Evolutionary conservation across 2,113 vertebrate species (phyloP), one percentile per base, ranked within the genome.

Genomic region (Chionomys nivalis): DNA sequence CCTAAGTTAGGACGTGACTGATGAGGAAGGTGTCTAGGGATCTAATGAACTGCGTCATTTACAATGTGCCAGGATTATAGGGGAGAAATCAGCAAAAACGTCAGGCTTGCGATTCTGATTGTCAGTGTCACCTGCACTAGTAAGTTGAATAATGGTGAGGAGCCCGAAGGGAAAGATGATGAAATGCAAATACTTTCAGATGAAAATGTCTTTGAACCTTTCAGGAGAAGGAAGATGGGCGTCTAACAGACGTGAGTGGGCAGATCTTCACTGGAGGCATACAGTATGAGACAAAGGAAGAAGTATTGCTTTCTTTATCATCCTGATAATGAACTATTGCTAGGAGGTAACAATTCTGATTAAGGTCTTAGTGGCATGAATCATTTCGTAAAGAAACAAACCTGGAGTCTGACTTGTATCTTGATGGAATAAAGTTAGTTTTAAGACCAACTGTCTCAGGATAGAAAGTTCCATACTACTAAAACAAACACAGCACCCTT

Each of bases 1-100:
- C 16, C n/a, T 31, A 42, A 49, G 7, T 44, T 49, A 33, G 12
- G 2, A 63, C 36, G 2, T 0, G 11, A 12, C 5, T 66, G 19
- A 0, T 5, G 11, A 70, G 3, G 5, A 16, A 88, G 13, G 21
- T 36, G 26, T 13, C 65, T 39, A 89, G 26, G 26, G 55, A 21
- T 47, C 12, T 23, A 75, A 52, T 47, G 12, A 19, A 26, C 31
- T 23, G 1, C 2, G 6, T 24, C 44, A 10, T 17, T 63, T 52
- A 13, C 5, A 39, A 14, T 24, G 16, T 70, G 7, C n/a, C 10
- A 47, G 39, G 58, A 47, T 26, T 12, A 14, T 72, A 78, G 7
- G 13, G 24, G 3, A 12, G 23, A 75, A 17, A 44, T 16, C 55
- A 81, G 12, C 21, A 92, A 81, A 49, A 86, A 16, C 0, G 61